Evolutionary conservation across 2,888 invertebrate genomes (phyloP), one percentile per base, ranked within the genome.

Genomic region (Thymelicus lineola): DNA sequence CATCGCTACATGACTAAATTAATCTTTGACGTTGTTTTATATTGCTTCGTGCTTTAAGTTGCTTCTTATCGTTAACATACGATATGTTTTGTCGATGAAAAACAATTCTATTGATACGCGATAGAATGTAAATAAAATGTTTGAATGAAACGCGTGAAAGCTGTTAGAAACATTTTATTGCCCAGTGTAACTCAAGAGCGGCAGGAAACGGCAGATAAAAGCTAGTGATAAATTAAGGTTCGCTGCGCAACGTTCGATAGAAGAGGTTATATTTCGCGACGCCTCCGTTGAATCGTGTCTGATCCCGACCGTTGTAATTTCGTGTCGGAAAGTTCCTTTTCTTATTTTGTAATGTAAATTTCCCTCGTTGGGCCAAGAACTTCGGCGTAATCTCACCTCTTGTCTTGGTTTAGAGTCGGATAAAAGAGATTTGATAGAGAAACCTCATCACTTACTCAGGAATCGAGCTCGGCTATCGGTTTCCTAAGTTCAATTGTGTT

Each of bases 331-430:
- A 82, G 79, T 79, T 83, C 80, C 80, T 88, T 88, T 84, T 84
- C 83, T 82, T 86, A 83, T 77, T 86, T 87, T 86, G 86, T 85
- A 83, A 87, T 87, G 87, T 86, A 88, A 87, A 87, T 88, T 87
- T 85, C 80, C 81, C 81, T 84, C 82, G 80, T 82, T 65, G 45
- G 65, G 57, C 45, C 64, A 65, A 65, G 65, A 85, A 83, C 80
- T 84, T 80, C 74, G 78, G 76, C 78, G 78, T 82, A 83, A 86
- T 84, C 80, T 80, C 77, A 80, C 80, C 84, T 82, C 82, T 87
- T 86, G 86, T 86, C 82, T 83, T 79, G 83, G 84, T 85, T 80
- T 80, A 78, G 83, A 82, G 81, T 82, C 79, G 81, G 86, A 87
- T 85, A 86, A 82, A 77, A 80, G 79, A 86, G 86, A 87, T 87